These are phyloP conservation scores for Meda fulgida DNA, from an alignment of 2,797 vertebrate species.

Conservation along the genomic window DNA sequence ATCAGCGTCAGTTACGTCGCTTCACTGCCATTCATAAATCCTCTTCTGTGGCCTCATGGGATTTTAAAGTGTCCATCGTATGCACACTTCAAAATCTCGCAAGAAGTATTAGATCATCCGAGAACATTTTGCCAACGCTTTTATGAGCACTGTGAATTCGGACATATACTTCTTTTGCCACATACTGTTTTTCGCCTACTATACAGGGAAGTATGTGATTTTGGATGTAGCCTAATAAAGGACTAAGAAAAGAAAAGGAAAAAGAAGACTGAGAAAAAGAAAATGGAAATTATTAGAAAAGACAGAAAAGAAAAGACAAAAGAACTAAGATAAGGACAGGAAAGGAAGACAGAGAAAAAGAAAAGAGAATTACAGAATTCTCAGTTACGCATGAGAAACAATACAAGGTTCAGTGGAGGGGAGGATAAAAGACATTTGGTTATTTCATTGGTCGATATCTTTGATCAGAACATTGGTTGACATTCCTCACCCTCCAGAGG, in stretches of 20 bases:
- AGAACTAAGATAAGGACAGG: not conserved
- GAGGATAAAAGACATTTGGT: conserved; percentile 1
- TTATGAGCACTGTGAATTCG: not conserved
- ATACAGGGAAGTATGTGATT: not conserved
- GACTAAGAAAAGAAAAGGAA: not conserved
- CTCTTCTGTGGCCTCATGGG: no score
- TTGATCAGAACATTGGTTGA: conserved; percentile 37
- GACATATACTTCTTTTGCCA: not conserved
- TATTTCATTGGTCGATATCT: conserved; percentile 42
- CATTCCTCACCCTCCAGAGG: not conserved
- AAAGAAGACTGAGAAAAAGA: not conserved
- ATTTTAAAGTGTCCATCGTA: no score
- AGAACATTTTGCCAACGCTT: no score
- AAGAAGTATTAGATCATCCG: no score
- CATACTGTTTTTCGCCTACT: not conserved
- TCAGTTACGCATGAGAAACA: not conserved
- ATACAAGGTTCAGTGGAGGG: not conserved
- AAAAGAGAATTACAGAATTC: not conserved
- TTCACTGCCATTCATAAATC: not conserved
- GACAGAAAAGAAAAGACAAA: not conserved
- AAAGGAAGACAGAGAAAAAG: not conserved
- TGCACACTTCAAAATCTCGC: no score
- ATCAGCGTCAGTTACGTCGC: not conserved
- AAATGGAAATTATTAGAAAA: not conserved
- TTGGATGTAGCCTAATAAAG: not conserved